Evolutionary conservation across 2,797 vertebrate genomes (phyloP).

Genomic region (Carduelis carduelis): DNA sequence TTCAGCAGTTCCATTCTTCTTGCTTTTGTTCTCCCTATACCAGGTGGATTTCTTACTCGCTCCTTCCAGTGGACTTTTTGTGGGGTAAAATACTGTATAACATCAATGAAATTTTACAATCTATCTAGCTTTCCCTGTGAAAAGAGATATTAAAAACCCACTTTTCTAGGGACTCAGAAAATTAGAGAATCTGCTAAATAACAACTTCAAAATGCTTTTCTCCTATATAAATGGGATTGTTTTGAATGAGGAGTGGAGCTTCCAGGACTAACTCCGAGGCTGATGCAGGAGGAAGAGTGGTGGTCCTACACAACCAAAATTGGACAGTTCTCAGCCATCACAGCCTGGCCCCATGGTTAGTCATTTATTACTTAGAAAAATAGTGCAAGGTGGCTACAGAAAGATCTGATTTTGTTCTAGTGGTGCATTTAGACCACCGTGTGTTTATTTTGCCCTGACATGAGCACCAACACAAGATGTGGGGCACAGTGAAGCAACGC

Average conservation of each 20-base stretch:
- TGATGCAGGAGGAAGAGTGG: not conserved
- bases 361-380: not conserved
- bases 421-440: not conserved
- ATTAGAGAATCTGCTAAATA: not conserved
- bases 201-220: not conserved
- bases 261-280: not conserved
- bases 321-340: not conserved
- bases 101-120: not conserved
- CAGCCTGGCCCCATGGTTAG: not conserved
- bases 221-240: not conserved
- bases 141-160: not conserved
- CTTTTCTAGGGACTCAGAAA: not conserved
- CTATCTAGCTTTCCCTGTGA: not conserved
- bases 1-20: not conserved
- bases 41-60: not conserved
- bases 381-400: not conserved
- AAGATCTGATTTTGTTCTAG: not conserved
- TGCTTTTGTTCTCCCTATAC: not conserved
- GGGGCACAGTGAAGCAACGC: not conserved
- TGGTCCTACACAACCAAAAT: not conserved
- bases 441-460: not conserved
- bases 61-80: conserved; percentile 22
- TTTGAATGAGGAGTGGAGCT: not conserved
- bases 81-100: not conserved
- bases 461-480: not conserved